Percentiles rank a stretch among this genome's conserved stretches.
Evolutionary conservation across 2,797 vertebrate species (phyloP).

Genomic region (Cheirogaleus major): DNA sequence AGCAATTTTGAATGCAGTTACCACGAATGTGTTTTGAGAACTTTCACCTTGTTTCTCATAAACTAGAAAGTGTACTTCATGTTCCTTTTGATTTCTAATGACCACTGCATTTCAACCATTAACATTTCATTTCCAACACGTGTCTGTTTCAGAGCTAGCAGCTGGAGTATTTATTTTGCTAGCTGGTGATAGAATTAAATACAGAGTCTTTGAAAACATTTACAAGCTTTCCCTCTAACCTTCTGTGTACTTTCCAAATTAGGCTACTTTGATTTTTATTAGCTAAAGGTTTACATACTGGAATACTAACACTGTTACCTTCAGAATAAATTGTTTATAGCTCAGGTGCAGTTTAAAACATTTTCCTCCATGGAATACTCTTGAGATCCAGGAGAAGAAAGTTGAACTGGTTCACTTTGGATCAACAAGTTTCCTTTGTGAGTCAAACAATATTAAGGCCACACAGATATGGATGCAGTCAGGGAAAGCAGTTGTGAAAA

Average conservation of each 20-base stretch:
- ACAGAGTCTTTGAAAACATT: conserved; percentile 84
- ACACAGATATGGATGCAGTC: neutral
- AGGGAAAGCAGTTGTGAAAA: conserved; percentile 50
- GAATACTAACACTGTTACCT: conserved; percentile 82
- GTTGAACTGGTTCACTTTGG: conserved; percentile 56
- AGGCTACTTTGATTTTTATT: conserved; percentile 86
- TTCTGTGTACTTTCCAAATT: conserved; percentile 85
- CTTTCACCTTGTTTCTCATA: conserved; percentile 78
- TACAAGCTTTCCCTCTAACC: conserved; percentile 80
- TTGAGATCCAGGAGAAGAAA: conserved; percentile 66
- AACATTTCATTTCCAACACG: conserved; percentile 79
- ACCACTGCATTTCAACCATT: conserved; percentile 79
- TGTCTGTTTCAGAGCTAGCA: conserved; percentile 80
- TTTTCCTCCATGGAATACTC: conserved; percentile 70
- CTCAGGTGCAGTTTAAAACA: conserved; percentile 80
- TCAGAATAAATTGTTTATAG: conserved; percentile 85
- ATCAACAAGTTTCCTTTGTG: conserved; percentile 62
- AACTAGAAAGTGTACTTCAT: conserved; percentile 70
- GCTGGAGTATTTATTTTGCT: conserved; percentile 85
- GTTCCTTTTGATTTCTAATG: conserved; percentile 79
- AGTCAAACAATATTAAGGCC: conserved; percentile 66
- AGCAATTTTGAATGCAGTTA: conserved; percentile 72
- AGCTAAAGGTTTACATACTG: conserved; percentile 85
- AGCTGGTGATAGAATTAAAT: conserved; percentile 84
- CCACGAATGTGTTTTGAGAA: conserved; percentile 70